A percentile compares a stretch with the other conserved stretches of the same genome.
phyloP scores from a whole-genome alignment of 2,888 invertebrate genomes.

The Nowickia ferox region DNA sequence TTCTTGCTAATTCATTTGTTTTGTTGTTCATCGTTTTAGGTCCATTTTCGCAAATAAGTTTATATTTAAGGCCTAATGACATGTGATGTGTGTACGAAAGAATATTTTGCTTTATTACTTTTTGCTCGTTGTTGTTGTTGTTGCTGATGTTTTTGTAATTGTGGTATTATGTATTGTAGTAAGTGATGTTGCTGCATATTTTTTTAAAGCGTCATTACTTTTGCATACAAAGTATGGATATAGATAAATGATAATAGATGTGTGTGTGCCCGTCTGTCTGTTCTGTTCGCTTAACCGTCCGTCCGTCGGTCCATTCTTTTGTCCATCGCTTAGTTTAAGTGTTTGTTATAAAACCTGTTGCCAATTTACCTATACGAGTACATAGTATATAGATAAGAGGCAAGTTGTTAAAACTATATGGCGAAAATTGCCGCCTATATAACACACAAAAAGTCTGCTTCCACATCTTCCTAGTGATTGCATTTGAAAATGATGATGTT shows the following conservation, averaged over 20 bases:
- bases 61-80: constrained; percentile 66
- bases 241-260: constrained; percentile 40
- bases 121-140: neutral
- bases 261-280: neutral
- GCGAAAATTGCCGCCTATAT: constrained; percentile 64
- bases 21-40: constrained; percentile 7
- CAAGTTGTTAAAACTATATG: constrained; percentile 62
- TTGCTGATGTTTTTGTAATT: neutral
- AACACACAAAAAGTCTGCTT: constrained; percentile 33
- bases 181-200: constrained; percentile 23
- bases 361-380: no score
- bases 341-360: constrained; percentile 63
- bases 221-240: constrained; percentile 39
- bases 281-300: neutral
- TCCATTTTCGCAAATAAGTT: constrained; percentile 58
- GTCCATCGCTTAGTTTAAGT: constrained; percentile 32
- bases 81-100: constrained; percentile 59
- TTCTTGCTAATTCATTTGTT: neutral
- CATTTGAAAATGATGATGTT: constrained; percentile 57
- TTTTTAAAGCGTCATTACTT: constrained; percentile 31
- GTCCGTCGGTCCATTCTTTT: neutral
- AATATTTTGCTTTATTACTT: constrained; percentile 40
- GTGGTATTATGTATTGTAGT: neutral
- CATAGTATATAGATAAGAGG: constrained; percentile 69
- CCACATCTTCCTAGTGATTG: constrained; percentile 51